These are phyloP conservation scores for Dicrostonyx torquatus DNA, from an alignment of 2,797 vertebrate species.

Conservation along the genomic window DNA sequence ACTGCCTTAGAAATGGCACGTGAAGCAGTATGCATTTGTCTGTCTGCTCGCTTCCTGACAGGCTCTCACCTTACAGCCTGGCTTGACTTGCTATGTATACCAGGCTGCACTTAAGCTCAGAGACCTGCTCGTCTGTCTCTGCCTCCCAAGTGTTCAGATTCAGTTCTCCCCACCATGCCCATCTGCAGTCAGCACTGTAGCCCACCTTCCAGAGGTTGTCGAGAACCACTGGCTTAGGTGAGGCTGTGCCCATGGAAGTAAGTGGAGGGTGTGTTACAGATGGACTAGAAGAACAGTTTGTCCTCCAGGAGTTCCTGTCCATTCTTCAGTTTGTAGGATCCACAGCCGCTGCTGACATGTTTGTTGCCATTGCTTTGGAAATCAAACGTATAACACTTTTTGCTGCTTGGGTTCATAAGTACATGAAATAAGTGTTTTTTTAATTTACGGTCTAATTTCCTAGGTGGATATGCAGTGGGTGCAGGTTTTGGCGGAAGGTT, in stretches of 20 bases:
- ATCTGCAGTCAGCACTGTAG: background rate
- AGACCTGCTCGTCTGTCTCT: background rate
- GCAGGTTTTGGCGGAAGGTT: slow-evolving; percentile 98
- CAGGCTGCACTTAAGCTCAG: background rate
- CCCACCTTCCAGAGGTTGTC: background rate
- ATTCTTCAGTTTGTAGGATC: slow-evolving; percentile 3
- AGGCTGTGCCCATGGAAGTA: background rate
- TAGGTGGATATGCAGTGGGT: slow-evolving; percentile 99
- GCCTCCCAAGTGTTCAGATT: background rate
- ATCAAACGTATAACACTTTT: background rate
- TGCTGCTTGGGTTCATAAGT: background rate
- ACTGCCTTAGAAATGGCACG: background rate
- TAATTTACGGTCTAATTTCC: slow-evolving; percentile 47
- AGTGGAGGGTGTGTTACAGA: background rate
- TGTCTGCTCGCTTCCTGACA: background rate
- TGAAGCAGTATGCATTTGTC: background rate
- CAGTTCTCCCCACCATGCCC: background rate
- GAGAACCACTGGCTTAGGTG: background rate
- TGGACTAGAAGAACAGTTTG: background rate
- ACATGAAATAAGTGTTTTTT: background rate
- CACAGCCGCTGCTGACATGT: background rate
- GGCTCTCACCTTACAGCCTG: background rate
- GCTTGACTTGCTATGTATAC: background rate
- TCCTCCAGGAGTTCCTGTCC: background rate
- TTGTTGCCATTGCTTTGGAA: slow-evolving; percentile 8